Conservation (phyloP, 2,888 invertebrate species). For the Choreutis nemorana region DNA sequence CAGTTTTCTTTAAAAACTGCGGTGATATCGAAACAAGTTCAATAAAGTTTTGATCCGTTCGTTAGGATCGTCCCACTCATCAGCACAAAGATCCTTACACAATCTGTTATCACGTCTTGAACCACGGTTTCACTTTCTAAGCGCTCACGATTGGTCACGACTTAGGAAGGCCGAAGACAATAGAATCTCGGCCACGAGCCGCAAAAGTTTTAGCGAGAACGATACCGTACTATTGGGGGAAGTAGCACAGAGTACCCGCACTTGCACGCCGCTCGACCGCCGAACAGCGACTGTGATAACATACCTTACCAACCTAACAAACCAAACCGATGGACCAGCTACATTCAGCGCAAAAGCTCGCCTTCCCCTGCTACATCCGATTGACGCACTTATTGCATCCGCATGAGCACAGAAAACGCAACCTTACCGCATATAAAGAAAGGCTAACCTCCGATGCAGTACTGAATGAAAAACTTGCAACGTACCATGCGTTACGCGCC, state of each 20-base stretch:
- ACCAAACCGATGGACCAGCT: slow-evolving; percentile 54
- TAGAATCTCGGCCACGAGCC: slow-evolving; percentile 37
- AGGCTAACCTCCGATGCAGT: slow-evolving; percentile 32
- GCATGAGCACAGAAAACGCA: slow-evolving; percentile 20
- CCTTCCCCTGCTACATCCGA: slow-evolving; percentile 37
- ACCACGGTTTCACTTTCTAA: slow-evolving; percentile 51
- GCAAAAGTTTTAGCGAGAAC: slow-evolving; percentile 57
- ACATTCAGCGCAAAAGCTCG: slow-evolving; percentile 45
- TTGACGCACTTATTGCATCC: slow-evolving; percentile 30
- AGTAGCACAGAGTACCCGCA: slow-evolving; percentile 20
- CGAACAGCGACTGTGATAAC: slow-evolving; percentile 65
- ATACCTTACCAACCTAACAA: slow-evolving; percentile 51
- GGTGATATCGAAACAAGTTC: slow-evolving; percentile 56
- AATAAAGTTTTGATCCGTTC: slow-evolving; percentile 28
- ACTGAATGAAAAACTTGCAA: slow-evolving; percentile 30
- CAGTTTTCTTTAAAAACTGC: slow-evolving; percentile 54
- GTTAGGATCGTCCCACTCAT: slow-evolving; percentile 34
- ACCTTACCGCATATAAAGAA: slow-evolving; percentile 28
- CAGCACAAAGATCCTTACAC: slow-evolving; percentile 39
- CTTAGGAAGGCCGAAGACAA: slow-evolving; percentile 28
- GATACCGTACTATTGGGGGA: slow-evolving; percentile 27
- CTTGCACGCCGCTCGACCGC: slow-evolving; percentile 50
- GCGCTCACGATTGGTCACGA: slow-evolving; percentile 39
- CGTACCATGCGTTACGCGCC: slow-evolving; percentile 56
- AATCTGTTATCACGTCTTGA: slow-evolving; percentile 38